phyloP scores from a whole-genome alignment of 1,140 invertebrate genomes.

The Trichoplusia ni region DNA sequence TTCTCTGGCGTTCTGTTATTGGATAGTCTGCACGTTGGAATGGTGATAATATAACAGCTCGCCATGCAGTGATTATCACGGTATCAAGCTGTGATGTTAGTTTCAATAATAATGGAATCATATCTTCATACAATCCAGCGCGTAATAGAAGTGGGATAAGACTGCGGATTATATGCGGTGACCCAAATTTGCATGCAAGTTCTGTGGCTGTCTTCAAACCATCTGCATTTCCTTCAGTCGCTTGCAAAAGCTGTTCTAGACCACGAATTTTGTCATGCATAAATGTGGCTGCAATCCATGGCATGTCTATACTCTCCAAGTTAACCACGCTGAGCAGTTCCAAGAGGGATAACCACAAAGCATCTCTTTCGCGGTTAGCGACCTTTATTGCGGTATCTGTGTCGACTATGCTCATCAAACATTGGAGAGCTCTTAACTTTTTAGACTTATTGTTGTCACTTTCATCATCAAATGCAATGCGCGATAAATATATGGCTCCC shows the following conservation, averaged over 20 bases:
- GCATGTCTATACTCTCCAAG: conserved; percentile 74
- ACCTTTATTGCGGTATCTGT: conserved; percentile 74
- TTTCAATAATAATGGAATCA: conserved; percentile 71
- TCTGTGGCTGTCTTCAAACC: conserved; percentile 67
- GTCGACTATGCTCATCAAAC: conserved; percentile 75
- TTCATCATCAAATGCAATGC: conserved; percentile 76
- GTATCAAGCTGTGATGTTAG: conserved; percentile 58
- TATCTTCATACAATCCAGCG: conserved; percentile 64
- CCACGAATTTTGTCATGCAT: conserved; percentile 69
- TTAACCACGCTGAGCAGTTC: conserved; percentile 71
- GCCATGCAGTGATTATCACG: conserved; percentile 71
- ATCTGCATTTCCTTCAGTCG: conserved; percentile 59
- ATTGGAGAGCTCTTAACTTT: conserved; percentile 78
- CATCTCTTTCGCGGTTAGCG: conserved; percentile 64
- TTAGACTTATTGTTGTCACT: conserved; percentile 74
- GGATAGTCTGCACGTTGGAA: conserved; percentile 77
- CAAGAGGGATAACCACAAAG: conserved; percentile 69
- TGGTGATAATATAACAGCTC: conserved; percentile 69
- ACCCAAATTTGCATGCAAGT: conserved; percentile 64
- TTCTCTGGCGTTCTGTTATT: conserved; percentile 72
- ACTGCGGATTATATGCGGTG: conserved; percentile 56
- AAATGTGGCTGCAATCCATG: conserved; percentile 74
- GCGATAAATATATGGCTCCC: conserved; percentile 78
- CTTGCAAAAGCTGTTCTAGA: conserved; percentile 68
- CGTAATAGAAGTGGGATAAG: conserved; percentile 64